Conservation (phyloP, 2,888 invertebrate genomes). For the Apodemia hepburni region DNA sequence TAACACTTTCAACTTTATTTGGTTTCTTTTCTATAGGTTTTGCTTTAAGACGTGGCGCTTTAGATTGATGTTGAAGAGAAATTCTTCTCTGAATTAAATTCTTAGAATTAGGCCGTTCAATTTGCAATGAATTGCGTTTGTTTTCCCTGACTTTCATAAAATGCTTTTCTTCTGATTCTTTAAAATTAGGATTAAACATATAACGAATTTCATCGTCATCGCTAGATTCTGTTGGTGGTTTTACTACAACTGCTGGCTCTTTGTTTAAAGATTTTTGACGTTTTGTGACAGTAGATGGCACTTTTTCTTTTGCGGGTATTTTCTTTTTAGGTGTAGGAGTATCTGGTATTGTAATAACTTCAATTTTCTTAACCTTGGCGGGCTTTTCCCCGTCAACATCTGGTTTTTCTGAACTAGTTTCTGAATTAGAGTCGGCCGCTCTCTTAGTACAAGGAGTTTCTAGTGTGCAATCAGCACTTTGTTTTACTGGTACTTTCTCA, state of each 20-base stretch:
- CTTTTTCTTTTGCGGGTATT: conserved; percentile 50
- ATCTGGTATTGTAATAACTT: conserved; percentile 32
- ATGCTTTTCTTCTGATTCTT: conserved; percentile 46
- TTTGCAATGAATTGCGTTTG: conserved; percentile 63
- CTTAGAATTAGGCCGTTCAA: conserved; percentile 63
- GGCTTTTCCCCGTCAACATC: conserved; percentile 18
- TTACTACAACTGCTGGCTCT: conserved; percentile 32
- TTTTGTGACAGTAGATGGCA: conserved; percentile 43
- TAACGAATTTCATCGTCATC: conserved; percentile 69
- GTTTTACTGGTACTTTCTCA: not conserved
- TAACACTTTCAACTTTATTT: conserved; percentile 25
- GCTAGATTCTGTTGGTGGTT: conserved; percentile 44
- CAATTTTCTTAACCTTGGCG: conserved; percentile 31
- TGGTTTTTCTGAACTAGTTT: conserved; percentile 4
- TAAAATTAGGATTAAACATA: conserved; percentile 66
- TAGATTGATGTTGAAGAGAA: conserved; percentile 63
- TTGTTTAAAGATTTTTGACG: conserved; percentile 42
- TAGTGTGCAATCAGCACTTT: not conserved
- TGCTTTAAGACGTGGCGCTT: conserved; percentile 56
- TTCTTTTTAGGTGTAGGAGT: conserved; percentile 35
- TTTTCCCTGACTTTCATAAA: conserved; percentile 62
- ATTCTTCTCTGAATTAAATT: conserved; percentile 58
- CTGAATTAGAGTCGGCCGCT: conserved; percentile 13
- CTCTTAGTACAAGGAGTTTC: conserved; percentile 11
- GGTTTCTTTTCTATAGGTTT: conserved; percentile 46